These are phyloP conservation scores for Clarias laeviceps DNA, from an alignment of 2,797 vertebrate species.

Conservation along the genomic window DNA sequence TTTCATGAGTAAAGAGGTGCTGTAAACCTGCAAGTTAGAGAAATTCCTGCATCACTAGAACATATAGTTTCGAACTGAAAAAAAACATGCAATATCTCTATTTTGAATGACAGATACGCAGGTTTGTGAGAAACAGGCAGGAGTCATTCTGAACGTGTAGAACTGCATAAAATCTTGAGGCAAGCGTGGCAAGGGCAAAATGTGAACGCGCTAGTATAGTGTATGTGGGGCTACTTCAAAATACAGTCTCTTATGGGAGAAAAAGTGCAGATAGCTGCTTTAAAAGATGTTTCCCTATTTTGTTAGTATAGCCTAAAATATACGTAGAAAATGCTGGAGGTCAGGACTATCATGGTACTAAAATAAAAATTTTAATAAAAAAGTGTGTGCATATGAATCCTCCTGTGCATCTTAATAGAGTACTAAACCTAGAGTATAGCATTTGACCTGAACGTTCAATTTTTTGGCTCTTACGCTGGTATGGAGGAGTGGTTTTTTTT, in stretches of 20 bases:
- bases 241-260: slow-evolving; percentile 17
- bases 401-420: slow-evolving; percentile 39
- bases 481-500: neutral
- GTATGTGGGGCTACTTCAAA: neutral
- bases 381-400: neutral
- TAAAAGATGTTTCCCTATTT: slow-evolving; percentile 12
- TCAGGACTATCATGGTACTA: slow-evolving; percentile 18
- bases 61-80: slow-evolving; percentile 1
- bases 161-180: neutral
- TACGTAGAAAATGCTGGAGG: slow-evolving; percentile 15
- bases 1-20: slow-evolving; percentile 44
- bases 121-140: slow-evolving; percentile 31
- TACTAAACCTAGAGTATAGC: slow-evolving; percentile 12
- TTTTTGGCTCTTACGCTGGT: slow-evolving; percentile 28
- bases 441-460: slow-evolving; percentile 28
- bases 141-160: neutral
- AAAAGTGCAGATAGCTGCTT: slow-evolving; percentile 1
- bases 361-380: neutral
- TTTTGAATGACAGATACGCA: slow-evolving; percentile 12
- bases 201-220: neutral
- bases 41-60: slow-evolving; percentile 41
- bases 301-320: slow-evolving; percentile 26
- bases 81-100: slow-evolving; percentile 37
- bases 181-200: neutral
- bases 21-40: slow-evolving; percentile 33